Percentiles rank a stretch among this genome's conserved stretches.
These are phyloP conservation scores for Polymixis lichenea DNA, from an alignment of 2,888 invertebrate genomes.

Conservation along the genomic window DNA sequence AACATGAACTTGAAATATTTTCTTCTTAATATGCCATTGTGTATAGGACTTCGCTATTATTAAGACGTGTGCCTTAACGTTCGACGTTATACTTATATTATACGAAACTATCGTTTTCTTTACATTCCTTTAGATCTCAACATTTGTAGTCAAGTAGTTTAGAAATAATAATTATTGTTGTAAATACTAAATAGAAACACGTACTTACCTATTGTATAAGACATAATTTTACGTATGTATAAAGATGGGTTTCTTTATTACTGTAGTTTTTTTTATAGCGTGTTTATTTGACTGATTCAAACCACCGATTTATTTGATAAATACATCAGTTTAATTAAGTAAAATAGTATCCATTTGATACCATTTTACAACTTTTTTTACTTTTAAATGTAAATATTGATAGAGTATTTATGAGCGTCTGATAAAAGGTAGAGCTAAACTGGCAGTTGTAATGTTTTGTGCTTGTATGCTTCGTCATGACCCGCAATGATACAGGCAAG, in stretches of 20 bases:
- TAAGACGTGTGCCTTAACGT: conserved; percentile 76
- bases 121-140: conserved; percentile 62
- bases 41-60: conserved; percentile 36
- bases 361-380: too few relatives aligned
- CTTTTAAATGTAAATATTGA: conserved; percentile 45
- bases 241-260: conserved; percentile 19
- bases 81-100: conserved; percentile 59
- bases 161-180: conserved; percentile 29
- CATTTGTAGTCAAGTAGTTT: conserved; percentile 47
- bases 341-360: too few relatives aligned
- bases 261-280: conserved; percentile 9
- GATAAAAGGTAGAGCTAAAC: neutral
- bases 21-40: conserved; percentile 9
- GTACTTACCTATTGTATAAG: conserved; percentile 14
- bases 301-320: conserved; percentile 26
- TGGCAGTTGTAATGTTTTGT: neutral
- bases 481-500: too few relatives aligned
- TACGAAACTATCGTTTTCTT: conserved; percentile 53
- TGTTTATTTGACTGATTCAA: conserved; percentile 29
- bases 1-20: neutral
- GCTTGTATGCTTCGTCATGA: neutral
- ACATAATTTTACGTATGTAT: neutral
- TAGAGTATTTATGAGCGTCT: conserved; percentile 5
- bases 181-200: conserved; percentile 36
- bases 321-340: conserved; percentile 4